A percentile compares a stretch with the other conserved stretches of the same genome.
These are phyloP conservation scores for Creontiades dilutus DNA, from an alignment of 2,888 invertebrate genomes.

Conservation along the genomic window DNA sequence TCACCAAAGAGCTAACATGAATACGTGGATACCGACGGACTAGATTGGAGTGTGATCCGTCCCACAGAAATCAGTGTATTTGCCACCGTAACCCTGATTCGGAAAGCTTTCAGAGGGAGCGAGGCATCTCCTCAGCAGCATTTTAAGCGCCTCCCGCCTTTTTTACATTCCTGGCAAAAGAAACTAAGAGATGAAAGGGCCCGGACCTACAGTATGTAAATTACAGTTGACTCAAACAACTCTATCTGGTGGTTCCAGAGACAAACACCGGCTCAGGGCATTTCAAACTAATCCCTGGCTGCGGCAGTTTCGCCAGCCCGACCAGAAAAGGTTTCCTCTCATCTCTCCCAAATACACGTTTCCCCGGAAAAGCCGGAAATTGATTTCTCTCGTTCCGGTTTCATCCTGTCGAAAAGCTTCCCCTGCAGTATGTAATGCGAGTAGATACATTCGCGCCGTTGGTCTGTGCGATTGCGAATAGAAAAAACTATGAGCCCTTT, in stretches of 20 bases:
- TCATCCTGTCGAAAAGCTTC: neutral
- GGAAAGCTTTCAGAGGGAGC: too few relatives aligned
- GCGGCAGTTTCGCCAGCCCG: neutral
- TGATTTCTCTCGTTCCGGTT: constrained; percentile 20
- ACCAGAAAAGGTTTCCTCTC: constrained; percentile 15
- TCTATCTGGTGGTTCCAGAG: neutral
- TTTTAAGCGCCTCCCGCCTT: neutral
- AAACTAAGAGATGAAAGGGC: neutral
- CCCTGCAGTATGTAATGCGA: neutral
- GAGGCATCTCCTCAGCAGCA: neutral
- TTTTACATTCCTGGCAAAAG: constrained; percentile 1
- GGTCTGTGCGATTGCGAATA: neutral
- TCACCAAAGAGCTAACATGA: too few relatives aligned
- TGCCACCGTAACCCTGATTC: too few relatives aligned
- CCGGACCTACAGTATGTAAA: neutral
- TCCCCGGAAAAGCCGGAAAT: constrained; percentile 24
- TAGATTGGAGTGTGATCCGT: too few relatives aligned
- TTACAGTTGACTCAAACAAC: constrained; percentile 32
- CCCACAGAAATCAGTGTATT: too few relatives aligned
- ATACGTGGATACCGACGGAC: too few relatives aligned
- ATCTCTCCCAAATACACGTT: neutral
- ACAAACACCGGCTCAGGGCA: neutral
- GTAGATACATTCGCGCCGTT: neutral
- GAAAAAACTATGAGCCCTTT: neutral
- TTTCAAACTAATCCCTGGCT: neutral